Percentiles rank a stretch among this genome's conserved stretches.
Conservation (phyloP, 2,888 invertebrate species). For the Cremastinae sp. region DNA sequence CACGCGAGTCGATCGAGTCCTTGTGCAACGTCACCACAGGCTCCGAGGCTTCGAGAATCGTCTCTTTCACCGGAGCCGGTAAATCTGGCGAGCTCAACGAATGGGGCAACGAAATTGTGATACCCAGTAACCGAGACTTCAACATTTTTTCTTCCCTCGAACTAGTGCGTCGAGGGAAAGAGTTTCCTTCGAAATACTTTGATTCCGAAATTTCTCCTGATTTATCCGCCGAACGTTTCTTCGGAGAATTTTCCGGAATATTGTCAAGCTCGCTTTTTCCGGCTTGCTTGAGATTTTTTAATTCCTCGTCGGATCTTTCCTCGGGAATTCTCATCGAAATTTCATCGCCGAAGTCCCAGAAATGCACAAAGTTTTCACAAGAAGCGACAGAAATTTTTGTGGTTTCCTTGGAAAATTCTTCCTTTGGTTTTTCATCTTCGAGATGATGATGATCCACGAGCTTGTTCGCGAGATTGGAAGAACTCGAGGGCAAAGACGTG, state of each 20-base stretch:
- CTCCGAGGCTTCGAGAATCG: slow-evolving; percentile 57
- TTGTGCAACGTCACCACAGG: slow-evolving; percentile 70
- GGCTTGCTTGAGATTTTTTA: no score
- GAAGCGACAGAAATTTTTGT: neutral
- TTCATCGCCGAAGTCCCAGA: slow-evolving; percentile 44
- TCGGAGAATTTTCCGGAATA: no score
- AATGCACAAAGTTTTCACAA: slow-evolving; percentile 24
- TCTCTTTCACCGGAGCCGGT: slow-evolving; percentile 68
- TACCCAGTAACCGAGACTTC: slow-evolving; percentile 61
- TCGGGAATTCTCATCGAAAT: slow-evolving; percentile 25
- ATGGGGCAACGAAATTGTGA: slow-evolving; percentile 71
- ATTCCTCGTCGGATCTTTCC: no score
- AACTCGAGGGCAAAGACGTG: slow-evolving; percentile 38
- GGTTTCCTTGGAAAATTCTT: neutral
- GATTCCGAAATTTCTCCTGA: neutral
- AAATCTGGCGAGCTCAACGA: slow-evolving; percentile 77
- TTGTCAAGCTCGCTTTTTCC: no score
- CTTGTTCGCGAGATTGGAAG: slow-evolving; percentile 37
- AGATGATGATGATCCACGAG: neutral
- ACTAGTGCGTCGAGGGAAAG: no score
- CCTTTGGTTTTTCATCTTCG: neutral
- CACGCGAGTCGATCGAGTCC: slow-evolving; percentile 69
- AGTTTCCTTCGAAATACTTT: no score
- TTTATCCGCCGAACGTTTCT: neutral
- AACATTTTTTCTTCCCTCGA: slow-evolving; percentile 3